Base-by-base conservation (phyloP, 2,797 vertebrate species). In the Sebastolobus alascanus region DNA sequence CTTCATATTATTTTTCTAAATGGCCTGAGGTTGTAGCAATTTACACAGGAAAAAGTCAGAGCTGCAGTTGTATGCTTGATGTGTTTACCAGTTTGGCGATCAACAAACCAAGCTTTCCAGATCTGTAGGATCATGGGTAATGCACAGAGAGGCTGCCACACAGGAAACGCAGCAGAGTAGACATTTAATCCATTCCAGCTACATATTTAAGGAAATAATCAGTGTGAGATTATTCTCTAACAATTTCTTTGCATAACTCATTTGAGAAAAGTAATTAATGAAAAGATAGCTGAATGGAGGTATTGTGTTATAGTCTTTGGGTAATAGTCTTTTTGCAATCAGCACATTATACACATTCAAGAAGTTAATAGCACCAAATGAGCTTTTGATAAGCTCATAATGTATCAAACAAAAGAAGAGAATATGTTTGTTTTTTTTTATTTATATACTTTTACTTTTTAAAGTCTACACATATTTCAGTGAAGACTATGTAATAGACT, bases 1-100 rank as follows among this genome's bases (percentile, higher is more conserved):
- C 25, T 80, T 82, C 37, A 66, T 78, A 52, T 72, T 80, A 84
- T n/a, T 75, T 75, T 68, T 77, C 38, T 84, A 79, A 84, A 75
- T 75, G 54, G 67, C 79, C 76, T 22, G 54, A 80, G 83, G 74
- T 64, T 35, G 38, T 64, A 60, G 4, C n/a, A 69, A 65, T 76
- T 87, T 40, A n/a, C 46, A 65, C 1, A 29, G 22, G 22, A 59
- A 79, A 61, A 73, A 66, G n/a, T 13, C 46, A 50, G 8, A 50
- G 46, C 8, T 50, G 46, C 46, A 50, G 18, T 50, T 50, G 18
- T 50, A 20, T 10, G n/a, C 50, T 54, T 52, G 20, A 52, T n/a
- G 50, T 52, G 50, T n/a, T 54, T n/a, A 54, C 50, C 50, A 22
- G 5, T 54, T 54, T 54, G n/a, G 50, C 50, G 22, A 11, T 54